Base-by-base conservation (phyloP, 2,888 invertebrate species). In the Pterobdella sp. region DNA sequence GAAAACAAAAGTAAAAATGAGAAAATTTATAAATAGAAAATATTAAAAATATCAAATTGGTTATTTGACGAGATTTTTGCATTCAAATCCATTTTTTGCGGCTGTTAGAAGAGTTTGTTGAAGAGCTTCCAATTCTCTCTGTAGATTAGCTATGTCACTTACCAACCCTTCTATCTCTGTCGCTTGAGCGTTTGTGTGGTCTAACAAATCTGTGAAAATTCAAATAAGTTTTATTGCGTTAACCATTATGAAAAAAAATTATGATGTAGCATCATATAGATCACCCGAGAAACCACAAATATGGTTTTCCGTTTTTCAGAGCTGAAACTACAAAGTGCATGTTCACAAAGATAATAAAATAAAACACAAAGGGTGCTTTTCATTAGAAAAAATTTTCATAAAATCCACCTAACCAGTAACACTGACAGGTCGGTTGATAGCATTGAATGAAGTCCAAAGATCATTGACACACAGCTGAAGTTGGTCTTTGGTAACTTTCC, bases 401-500 rank as follows among this genome's bases (percentile, higher is more conserved):
- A n/a, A n/a, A 65, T 35, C 10, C 22, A 14, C 4, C 65, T 1
- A 32, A 71, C 71, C 71, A 32, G 22, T 1, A n/a, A 71, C 22
- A 14, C 56, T 71, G 35, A 71, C 31, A n/a, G 71, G 71, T 1
- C 14, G 52, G 37, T 71, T 71, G 34, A 71, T 34, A 29, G 56
- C 60, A n/a, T 60, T 71, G 34, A 71, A 26, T 1, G 71, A 71
- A 26, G 63, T 35, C 71, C 71, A 71, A 3, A 71, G 63, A 26
- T 71, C 71, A 36, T 63, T 63, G 63, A 71, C 56, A 37, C 71
- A 71, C n/a, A 37, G 10, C 4, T 63, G 26, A 4, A 71, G 32
- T 18, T 60, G 34, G 37, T 32, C 36, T 35, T 63, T 56, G 22
- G 37, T 52, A 0, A 52, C 26, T 34, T 14, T 1, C 69, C 60